Base-by-base conservation (phyloP, 1,140 invertebrate species). In the Cyclargus thomasi region DNA sequence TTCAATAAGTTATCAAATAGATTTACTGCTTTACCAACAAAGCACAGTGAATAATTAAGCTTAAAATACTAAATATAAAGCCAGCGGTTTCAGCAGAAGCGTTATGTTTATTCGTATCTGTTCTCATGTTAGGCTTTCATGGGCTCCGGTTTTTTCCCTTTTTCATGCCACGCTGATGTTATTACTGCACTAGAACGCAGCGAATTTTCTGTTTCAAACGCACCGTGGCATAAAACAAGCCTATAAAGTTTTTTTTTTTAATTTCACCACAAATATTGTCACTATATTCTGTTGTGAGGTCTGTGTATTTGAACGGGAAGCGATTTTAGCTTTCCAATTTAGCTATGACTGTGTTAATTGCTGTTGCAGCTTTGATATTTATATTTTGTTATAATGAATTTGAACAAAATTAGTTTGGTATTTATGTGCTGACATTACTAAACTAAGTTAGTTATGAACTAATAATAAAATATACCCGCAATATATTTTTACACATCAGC, bases 141-240 rank as follows among this genome's bases (percentile, higher is more conserved):
- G 36, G 17, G 39, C 64, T 36, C 39, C 39, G 17, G 39, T 69
- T 69, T 63, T 69, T 47, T 36, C 57, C 36, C 59, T 65, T 69
- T 69, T 69, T 69, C 62, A 64, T 8, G 29, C 67, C 29, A 63
- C 47, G 22, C 64, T 62, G 68, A 69, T 66, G 68, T 65, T 69
- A 69, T 69, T 69, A 65, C 55, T 59, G 20, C 64, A 69, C 68
- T 63, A 63, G 23, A 69, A 59, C 64, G 55, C 62, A 22, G 57
- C 55, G 67, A 64, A 65, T 69, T 69, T 69, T 65, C 64, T 47
- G 67, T 69, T 69, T 62, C 55, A 65, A 69, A 66, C 53, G 53
- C 55, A 66, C 65, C 22, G 35, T 29, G 53, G 53, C 65, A 66
- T 59, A 59, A 66, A 66, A 55, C 65, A 59, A 53, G 65, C 17